Percentiles rank a stretch among this genome's conserved stretches.
phyloP scores from a whole-genome alignment of 2,113 vertebrate species.

The Saguinus midas region DNA sequence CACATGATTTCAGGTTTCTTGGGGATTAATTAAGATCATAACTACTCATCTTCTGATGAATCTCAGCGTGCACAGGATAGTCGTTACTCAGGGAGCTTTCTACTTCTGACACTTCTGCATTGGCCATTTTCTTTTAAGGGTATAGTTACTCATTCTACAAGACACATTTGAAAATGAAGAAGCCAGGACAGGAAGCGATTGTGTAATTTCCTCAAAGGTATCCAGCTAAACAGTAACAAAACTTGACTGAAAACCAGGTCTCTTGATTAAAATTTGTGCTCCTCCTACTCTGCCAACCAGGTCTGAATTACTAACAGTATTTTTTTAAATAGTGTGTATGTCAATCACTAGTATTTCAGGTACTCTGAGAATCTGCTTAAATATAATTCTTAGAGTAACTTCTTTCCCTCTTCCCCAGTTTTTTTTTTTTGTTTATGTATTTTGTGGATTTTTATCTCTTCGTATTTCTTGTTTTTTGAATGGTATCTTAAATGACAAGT shows the following conservation, averaged over 20 bases:
- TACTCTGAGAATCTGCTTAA: background rate
- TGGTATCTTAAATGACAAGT: background rate
- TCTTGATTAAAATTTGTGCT: background rate
- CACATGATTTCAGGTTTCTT: background rate
- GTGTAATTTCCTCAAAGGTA: background rate
- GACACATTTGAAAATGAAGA: background rate
- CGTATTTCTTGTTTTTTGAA: background rate
- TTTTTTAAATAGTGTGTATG: fast-evolving
- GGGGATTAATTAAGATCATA: background rate
- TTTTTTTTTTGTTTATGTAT: background rate
- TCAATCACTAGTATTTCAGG: background rate
- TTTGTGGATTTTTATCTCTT: background rate
- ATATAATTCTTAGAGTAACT: background rate
- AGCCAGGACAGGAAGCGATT: background rate
- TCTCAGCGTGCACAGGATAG: background rate
- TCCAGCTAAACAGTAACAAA: background rate
- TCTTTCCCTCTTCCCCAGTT: background rate
- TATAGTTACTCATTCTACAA: background rate
- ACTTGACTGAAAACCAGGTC: background rate
- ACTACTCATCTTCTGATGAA: background rate
- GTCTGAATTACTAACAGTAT: background rate
- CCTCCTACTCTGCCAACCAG: background rate
- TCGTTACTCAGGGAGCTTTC: background rate
- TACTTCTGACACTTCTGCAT: no score
- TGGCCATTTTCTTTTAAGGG: background rate